Evolutionary conservation across 2,797 vertebrate species (phyloP).

Genomic region (Miichthys miiuy): DNA sequence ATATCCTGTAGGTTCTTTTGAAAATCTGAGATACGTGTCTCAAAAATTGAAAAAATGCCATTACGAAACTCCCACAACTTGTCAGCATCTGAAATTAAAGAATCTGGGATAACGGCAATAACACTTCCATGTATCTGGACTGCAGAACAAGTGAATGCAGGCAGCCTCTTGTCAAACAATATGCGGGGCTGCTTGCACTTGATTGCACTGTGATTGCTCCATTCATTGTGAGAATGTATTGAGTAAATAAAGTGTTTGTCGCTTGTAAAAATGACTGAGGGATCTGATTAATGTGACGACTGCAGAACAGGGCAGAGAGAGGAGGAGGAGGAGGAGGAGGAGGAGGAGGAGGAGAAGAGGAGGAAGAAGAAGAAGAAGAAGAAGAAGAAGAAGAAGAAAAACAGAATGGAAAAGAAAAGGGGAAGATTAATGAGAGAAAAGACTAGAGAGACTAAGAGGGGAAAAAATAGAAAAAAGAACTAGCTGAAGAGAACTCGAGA

Average conservation of each 20-base stretch:
- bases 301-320: neutral
- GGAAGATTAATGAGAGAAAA: neutral
- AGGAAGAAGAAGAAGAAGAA: neutral
- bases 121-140: neutral
- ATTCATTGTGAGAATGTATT: conserved; percentile 29
- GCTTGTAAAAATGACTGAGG: conserved; percentile 22
- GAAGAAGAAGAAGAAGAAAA: neutral
- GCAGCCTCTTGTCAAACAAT: conserved; percentile 42
- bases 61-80: neutral
- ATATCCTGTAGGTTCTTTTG: accelerated
- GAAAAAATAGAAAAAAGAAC: neutral
- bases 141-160: conserved; percentile 1
- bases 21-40: neutral
- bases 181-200: conserved; percentile 21
- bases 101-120: neutral
- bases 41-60: neutral
- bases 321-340: too few species aligned
- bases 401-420: neutral
- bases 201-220: conserved; percentile 49
- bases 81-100: neutral
- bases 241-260: conserved; percentile 32
- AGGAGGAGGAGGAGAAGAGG: too few species aligned
- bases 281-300: conserved; percentile 26
- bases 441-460: neutral
- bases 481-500: conserved; percentile 1